Conservation (phyloP, 2,797 vertebrate species). For the Rhinatrema bivittatum region DNA sequence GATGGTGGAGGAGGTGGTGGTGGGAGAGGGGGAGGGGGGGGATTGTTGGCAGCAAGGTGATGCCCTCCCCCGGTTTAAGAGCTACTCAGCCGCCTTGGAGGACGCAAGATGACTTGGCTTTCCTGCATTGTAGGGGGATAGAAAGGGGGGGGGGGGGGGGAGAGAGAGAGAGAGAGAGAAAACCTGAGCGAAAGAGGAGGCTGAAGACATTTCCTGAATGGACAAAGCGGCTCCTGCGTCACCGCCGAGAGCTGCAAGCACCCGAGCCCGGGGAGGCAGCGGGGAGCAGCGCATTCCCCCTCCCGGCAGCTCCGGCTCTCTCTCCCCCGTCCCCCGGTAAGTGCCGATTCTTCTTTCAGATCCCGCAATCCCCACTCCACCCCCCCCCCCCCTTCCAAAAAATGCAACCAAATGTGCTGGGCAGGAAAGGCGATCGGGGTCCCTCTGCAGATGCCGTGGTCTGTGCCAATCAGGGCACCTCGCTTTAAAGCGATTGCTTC, state of each 20-base stretch:
- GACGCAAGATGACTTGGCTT: slow-evolving; percentile 1
- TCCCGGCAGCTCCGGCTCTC: too few relatives aligned
- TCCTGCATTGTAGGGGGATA: slow-evolving; percentile 7
- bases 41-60: neutral
- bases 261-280: slow-evolving; percentile 42
- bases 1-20: neutral
- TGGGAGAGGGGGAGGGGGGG: neutral
- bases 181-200: slow-evolving; percentile 52
- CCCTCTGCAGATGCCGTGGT: neutral
- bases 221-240: slow-evolving; percentile 71
- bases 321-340: slow-evolving; percentile 27
- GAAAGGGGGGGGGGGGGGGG: slow-evolving; percentile 19
- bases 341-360: neutral
- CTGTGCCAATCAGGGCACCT: neutral
- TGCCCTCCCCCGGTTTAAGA: neutral
- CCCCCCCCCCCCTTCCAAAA: slow-evolving; percentile 3
- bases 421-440: slow-evolving; percentile 6
- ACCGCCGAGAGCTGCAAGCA: slow-evolving; percentile 62
- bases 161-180: slow-evolving; percentile 7
- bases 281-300: slow-evolving; percentile 14
- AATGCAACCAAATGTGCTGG: too few relatives aligned
- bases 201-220: slow-evolving; percentile 64
- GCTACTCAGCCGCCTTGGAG: slow-evolving; percentile 4
- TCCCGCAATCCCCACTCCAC: neutral
- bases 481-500: neutral